phyloP scores from a whole-genome alignment of 2,888 invertebrate species.

The Patella depressa region DNA sequence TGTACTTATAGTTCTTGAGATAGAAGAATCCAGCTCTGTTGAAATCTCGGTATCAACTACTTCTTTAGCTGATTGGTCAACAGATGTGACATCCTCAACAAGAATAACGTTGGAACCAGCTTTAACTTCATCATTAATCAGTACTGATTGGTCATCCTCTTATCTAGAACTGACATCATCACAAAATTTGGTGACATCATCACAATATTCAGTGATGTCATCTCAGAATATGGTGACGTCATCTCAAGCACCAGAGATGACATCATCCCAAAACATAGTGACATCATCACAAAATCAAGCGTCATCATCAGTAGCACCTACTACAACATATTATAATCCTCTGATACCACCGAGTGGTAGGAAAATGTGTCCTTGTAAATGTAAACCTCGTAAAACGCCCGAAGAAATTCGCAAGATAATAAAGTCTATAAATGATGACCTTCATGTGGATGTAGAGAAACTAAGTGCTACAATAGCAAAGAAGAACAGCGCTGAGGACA shows the following conservation, averaged over 20 bases:
- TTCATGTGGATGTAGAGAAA: background rate
- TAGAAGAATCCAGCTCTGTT: too few species aligned
- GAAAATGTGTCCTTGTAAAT: background rate
- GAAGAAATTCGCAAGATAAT: background rate
- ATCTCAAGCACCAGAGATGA: background rate
- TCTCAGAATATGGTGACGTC: background rate
- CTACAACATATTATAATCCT: too few species aligned
- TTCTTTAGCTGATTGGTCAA: too few species aligned
- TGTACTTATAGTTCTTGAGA: too few species aligned
- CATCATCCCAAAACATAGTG: background rate
- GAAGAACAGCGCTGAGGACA: background rate
- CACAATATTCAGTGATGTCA: background rate
- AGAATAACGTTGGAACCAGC: too few species aligned
- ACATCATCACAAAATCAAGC: background rate
- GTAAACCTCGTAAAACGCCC: background rate
- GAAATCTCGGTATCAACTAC: too few species aligned
- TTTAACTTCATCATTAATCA: too few species aligned
- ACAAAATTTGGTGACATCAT: background rate
- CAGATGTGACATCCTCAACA: too few species aligned
- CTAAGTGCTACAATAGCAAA: background rate
- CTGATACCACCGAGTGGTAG: too few species aligned
- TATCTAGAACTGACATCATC: background rate
- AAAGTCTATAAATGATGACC: background rate
- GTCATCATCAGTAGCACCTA: background rate
- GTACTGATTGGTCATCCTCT: too few species aligned